Base-by-base conservation (phyloP, 1,140 invertebrate species). In the Acromyrmex heyeri region DNA sequence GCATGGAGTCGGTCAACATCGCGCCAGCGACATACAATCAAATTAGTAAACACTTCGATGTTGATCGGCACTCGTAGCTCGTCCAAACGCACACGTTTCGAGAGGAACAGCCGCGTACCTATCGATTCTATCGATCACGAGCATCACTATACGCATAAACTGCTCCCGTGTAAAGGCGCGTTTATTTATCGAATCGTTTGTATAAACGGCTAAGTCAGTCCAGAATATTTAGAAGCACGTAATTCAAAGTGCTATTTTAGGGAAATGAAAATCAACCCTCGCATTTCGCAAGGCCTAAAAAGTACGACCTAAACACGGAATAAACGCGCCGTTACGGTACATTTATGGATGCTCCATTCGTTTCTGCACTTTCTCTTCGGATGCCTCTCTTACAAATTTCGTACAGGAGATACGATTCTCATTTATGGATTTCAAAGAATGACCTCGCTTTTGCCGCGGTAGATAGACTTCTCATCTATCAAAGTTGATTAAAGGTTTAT, bases 11-110 rank as follows among this genome's bases (percentile, higher is more conserved):
- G 61, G 12, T 78, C 38, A 38, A 78, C 76, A 65, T 78, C 27
- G 61, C 27, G 44, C 59, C 38, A n/a, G 75, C 61, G 76, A 67
- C 27, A 48, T 67, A 78, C 76, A 78, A 78, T 78, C 76, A 78
- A 78, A 67, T 78, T 78, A 78, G 24, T 30, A 10, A 12, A 48
- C 61, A 78, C 48, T 76, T 14, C 7, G 53, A 78, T 78, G 59
- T 78, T 53, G 77, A 69, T 69, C 62, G 62, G 27, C 62, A 14
- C 14, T 69, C 30, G 16, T 27, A 38, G 27, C 77, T 82, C 67
- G 67, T 82, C 78, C 78, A 57, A 59, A 70, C 50, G 55, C 48
- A 24, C 65, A 14, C 57, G 24, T 27, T 59, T 72, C 53, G 44
- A 82, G 79, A 73, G 67, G 18, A 7, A 1, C 55, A 48, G 24